Base-by-base conservation (phyloP, 2,888 invertebrate genomes). In the Tinea trinotella region DNA sequence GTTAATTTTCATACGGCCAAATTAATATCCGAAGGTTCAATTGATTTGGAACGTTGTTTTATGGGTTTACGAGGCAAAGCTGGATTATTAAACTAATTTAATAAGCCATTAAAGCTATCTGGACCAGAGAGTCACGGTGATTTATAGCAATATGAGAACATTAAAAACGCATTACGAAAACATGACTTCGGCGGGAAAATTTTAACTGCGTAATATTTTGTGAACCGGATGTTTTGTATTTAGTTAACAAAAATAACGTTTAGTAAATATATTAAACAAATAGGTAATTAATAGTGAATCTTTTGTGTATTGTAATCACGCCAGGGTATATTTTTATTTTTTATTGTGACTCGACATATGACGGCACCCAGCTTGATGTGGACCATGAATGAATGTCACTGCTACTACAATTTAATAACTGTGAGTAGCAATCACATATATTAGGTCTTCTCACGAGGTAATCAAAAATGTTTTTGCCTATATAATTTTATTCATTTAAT, bases 151-250 rank as follows among this genome's bases (percentile, higher is more conserved):
- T 80, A 82, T 80, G 81, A 81, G 82, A 84, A 82, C 84, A 85
- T 85, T 84, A 85, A 85, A 84, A 85, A 83, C 84, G 79, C 84
- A 84, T 84, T 84, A 84, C 76, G 76, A 79, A 83, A 84, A 84
- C 84, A 84, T 81, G 84, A 83, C 76, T 84, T 76, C 75, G 70
- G 79, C 72, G 74, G 77, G 72, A 76, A 67, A 80, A 76, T 76
- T 82, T 82, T 74, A 78, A 78, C 80, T 72, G 71, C 67, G 66
- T 67, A 40, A 52, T 73, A 69, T 74, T 52, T 52, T 52, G 52
- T 61, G 65, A 62, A 68, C 61, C 70, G 73, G 74, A 73, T 73
- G 70, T 72, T 74, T 70, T 71, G 71, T 52, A 52, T 71, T 70
- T 69, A 65, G 64, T 60, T 59, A 52, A 52, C 52, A 35, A 52